Evolutionary conservation across 2,113 vertebrate species (phyloP).

Genomic region (Ornithorhynchus anatinus): DNA sequence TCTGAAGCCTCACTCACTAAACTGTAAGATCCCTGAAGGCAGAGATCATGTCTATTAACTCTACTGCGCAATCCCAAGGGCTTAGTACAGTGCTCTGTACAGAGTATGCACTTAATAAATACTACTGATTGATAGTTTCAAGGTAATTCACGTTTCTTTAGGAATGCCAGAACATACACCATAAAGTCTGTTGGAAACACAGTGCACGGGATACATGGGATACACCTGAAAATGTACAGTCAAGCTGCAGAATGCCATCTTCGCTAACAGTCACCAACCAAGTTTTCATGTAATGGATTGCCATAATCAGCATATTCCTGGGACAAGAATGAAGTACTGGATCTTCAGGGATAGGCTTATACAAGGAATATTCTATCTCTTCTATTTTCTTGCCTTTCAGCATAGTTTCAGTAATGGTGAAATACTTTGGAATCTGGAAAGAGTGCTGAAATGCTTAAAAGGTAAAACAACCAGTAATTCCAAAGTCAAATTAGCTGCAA

Average conservation of each 20-base stretch:
- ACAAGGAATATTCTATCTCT: no score
- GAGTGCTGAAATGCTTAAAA: no score
- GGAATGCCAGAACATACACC: not conserved
- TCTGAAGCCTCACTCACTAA: no score
- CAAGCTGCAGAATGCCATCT: not conserved
- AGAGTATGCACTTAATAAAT: no score
- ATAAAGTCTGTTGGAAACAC: not conserved
- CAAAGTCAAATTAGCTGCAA: not conserved
- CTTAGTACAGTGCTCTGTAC: no score
- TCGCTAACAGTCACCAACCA: no score
- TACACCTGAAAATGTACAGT: not conserved
- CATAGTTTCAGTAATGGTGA: no score
- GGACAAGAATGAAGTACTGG: not conserved
- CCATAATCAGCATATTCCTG: not conserved
- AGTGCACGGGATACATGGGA: not conserved
- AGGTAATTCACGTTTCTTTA: not conserved
- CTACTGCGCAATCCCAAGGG: no score
- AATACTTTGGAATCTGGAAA: no score
- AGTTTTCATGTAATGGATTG: not conserved
- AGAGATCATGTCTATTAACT: no score
- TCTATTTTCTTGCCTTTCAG: no score
- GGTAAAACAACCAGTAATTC: constrained; percentile 5
- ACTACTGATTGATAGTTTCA: not conserved
- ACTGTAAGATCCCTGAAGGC: no score
- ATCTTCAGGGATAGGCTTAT: not conserved